Evolutionary conservation across 2,113 vertebrate species (phyloP), one percentile per base, ranked within the genome.

Genomic region (Herpailurus yagouaroundi): DNA sequence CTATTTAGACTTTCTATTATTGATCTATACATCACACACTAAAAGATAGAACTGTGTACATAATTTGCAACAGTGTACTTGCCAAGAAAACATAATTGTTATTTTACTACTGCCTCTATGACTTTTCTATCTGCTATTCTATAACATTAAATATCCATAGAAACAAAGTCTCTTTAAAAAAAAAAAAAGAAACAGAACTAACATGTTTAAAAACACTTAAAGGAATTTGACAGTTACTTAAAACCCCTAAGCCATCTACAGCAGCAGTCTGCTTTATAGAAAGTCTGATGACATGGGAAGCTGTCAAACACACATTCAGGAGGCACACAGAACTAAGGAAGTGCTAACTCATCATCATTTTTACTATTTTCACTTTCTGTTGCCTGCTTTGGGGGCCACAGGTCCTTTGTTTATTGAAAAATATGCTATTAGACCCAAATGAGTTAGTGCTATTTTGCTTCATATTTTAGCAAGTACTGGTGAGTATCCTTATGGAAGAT

Each of bases 391-490:
- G 74, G 60, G 3, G 48, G 25, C 3, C 8, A 68, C 18, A n/a
- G 36, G 7, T 33, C 25, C 4, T 66, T 57, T 80, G 55, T 38
- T 14, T 69, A 38, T 19, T 74, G 27, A 57, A 87, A 94, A 92
- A 6, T 2, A 86, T 48, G 13, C 3, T 50, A 87, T n/a, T 45
- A 89, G 85, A 79, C 2, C 16, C 18, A 82, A 92, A 80, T 48
- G 2, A 69, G 50, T 93, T 80, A 55, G 13, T 79, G 16, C 7
- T 38, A 3, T 33, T 82, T 36, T 57, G 64, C 27, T 77, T 95
- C 27, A 29, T 50, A 73, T 93, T 92, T 96, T 77, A 95, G 21
- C 23, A 98, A 74, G 21, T 33, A 92, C 3, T 91, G 4, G 31
- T 52, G 12, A 86, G 2, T 52, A 77, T 57, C 12, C 73, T 96